phyloP scores from a whole-genome alignment of 2,797 vertebrate species.

The Hypotaenidia philippensis region DNA sequence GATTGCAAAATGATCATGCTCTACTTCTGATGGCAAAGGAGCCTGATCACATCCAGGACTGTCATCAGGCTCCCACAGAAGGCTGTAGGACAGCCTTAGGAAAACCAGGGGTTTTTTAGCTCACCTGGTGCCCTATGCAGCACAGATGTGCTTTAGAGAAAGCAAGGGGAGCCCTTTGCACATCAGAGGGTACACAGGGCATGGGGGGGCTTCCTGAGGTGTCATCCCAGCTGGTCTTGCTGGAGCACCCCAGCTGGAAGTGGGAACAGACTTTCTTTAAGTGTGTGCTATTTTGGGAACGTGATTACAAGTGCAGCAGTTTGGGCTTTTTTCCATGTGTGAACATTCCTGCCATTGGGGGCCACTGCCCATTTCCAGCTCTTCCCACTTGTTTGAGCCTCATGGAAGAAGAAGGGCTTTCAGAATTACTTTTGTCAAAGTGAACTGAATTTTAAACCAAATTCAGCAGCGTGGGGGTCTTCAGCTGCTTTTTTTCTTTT shows the following conservation, averaged over 20 bases:
- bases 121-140: not conserved
- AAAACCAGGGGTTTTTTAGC: not conserved
- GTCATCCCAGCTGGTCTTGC: not conserved
- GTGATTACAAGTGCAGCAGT: too few relatives aligned
- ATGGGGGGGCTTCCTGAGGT: rapidly evolving
- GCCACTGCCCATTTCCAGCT: too few relatives aligned
- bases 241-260: not conserved
- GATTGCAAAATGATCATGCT: not conserved
- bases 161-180: not conserved
- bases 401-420: not conserved
- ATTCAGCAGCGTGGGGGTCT: rapidly evolving
- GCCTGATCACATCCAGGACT: not conserved
- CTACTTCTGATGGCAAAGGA: not conserved
- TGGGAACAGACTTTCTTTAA: not conserved
- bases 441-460: not conserved
- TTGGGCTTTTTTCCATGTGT: too few relatives aligned
- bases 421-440: not conserved
- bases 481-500: not conserved
- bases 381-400: too few relatives aligned
- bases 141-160: not conserved
- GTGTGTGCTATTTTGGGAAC: too few relatives aligned
- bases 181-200: rapidly evolving
- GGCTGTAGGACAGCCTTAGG: not conserved
- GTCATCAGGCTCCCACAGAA: not conserved
- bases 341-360: too few relatives aligned